These are phyloP conservation scores for Cynoglossus semilaevis DNA, from an alignment of 2,113 vertebrate species.

Conservation along the genomic window DNA sequence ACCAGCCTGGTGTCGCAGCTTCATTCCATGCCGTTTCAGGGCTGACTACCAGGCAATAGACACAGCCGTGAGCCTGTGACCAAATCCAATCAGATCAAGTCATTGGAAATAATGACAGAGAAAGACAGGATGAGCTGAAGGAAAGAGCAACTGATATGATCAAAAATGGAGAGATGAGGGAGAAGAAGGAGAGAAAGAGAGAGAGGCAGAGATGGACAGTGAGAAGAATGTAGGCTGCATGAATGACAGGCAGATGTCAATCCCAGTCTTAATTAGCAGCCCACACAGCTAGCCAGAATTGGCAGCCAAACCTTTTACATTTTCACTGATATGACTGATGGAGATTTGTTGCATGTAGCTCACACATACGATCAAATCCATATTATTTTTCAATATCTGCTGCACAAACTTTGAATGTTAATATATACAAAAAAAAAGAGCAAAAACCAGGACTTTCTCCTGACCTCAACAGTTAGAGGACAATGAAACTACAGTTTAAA, in stretches of 20 bases:
- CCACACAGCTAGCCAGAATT: slow-evolving; percentile 20
- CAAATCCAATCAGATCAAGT: slow-evolving; percentile 71
- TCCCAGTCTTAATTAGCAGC: slow-evolving; percentile 53
- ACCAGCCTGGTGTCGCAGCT: slow-evolving; percentile 21
- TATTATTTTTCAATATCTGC: too few relatives aligned
- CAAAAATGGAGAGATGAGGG: not conserved
- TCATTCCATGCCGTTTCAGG: slow-evolving; percentile 59
- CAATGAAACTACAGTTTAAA: too few relatives aligned
- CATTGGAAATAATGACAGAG: slow-evolving; percentile 50
- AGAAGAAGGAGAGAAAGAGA: not conserved
- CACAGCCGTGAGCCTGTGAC: slow-evolving; percentile 62
- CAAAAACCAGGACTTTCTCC: too few relatives aligned
- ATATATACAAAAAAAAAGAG: too few relatives aligned
- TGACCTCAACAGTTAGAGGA: too few relatives aligned
- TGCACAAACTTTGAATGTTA: too few relatives aligned
- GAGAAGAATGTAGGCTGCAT: slow-evolving; percentile 22
- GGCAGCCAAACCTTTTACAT: too few relatives aligned
- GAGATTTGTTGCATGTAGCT: too few relatives aligned
- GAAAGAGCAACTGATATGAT: not conserved
- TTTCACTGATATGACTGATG: too few relatives aligned
- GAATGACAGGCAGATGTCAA: slow-evolving; percentile 44
- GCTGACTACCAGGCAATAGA: slow-evolving; percentile 60
- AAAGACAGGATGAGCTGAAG: slow-evolving; percentile 30
- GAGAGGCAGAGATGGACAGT: not conserved
- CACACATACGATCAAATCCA: too few relatives aligned